Percentiles rank a stretch among this genome's conserved stretches.
Conservation (phyloP, 2,113 vertebrate genomes). For the Sminthopsis crassicaudata region DNA sequence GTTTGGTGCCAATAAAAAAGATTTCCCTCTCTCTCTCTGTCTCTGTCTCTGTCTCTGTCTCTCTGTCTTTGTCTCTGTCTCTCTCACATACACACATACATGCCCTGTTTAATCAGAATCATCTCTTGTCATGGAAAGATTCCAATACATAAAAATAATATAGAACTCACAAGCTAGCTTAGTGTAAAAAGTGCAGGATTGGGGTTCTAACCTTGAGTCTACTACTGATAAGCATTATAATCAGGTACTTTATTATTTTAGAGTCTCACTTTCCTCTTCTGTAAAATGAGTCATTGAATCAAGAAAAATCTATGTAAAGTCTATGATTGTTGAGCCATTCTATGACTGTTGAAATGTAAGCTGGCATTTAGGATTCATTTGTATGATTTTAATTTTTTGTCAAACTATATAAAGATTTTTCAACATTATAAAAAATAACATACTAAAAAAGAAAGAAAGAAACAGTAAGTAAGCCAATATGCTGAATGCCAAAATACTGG, state of each 20-base stretch:
- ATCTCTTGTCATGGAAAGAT: too few relatives aligned
- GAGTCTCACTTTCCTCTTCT: background rate
- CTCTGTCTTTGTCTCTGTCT: too few relatives aligned
- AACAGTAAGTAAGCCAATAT: background rate
- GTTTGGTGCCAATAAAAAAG: background rate
- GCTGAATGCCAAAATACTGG: background rate
- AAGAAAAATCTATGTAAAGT: background rate
- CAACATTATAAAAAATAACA: background rate
- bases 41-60: too few relatives aligned
- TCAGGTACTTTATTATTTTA: background rate
- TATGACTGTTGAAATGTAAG: background rate
- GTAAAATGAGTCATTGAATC: background rate
- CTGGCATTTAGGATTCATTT: background rate
- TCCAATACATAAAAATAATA: background rate
- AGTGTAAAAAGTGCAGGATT: background rate
- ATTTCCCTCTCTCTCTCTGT: too few relatives aligned
- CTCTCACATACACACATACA: too few relatives aligned
- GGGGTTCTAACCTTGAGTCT: background rate
- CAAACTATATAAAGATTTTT: background rate
- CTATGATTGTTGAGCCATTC: background rate
- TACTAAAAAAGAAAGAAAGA: background rate
- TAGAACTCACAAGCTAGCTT: background rate
- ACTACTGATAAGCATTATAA: background rate
- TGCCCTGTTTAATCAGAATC: background rate
- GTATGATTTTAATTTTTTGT: background rate